A percentile compares a stretch with the other conserved stretches of the same genome.
Conservation (phyloP, 1,140 invertebrate species). For the Sminthurides bifidus region DNA sequence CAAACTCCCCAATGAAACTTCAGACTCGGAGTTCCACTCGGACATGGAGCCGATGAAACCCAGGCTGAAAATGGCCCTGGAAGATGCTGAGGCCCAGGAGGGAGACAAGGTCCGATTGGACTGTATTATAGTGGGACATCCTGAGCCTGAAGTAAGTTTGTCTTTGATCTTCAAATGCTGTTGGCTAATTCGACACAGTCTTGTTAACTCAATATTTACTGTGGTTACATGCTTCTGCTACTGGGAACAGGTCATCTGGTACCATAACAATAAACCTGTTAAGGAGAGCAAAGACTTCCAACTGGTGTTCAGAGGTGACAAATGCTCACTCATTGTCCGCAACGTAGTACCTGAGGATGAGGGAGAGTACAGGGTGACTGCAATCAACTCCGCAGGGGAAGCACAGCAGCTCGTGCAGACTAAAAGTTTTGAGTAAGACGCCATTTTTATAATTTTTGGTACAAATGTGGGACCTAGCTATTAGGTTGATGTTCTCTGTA, state of each 20-base stretch:
- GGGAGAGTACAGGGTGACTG: slow-evolving; percentile 66
- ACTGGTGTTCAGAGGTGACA: slow-evolving; percentile 64
- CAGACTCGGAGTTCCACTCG: slow-evolving; percentile 50
- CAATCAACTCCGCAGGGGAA: slow-evolving; percentile 65
- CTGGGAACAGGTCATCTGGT: slow-evolving; percentile 60
- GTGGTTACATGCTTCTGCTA: too few relatives aligned
- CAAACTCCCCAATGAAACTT: slow-evolving; percentile 55
- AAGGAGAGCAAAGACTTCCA: slow-evolving; percentile 63
- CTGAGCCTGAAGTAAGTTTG: slow-evolving; percentile 58
- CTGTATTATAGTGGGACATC: slow-evolving; percentile 69
- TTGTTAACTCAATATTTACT: too few relatives aligned
- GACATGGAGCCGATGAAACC: slow-evolving; percentile 60
- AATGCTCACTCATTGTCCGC: slow-evolving; percentile 63
- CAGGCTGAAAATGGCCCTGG: slow-evolving; percentile 55
- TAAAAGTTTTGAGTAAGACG: slow-evolving; percentile 43
- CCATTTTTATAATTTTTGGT: too few relatives aligned
- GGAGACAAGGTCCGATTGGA: slow-evolving; percentile 58
- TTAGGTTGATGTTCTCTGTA: too few relatives aligned
- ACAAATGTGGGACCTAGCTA: too few relatives aligned
- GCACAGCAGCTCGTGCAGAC: slow-evolving; percentile 57
- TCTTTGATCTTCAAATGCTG: not conserved
- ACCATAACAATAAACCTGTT: slow-evolving; percentile 67
- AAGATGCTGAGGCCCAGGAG: slow-evolving; percentile 55
- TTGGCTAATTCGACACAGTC: too few relatives aligned
- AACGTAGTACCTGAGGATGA: slow-evolving; percentile 61